Evolutionary conservation across 2,888 invertebrate species (phyloP).

Genomic region (Drymonia ruficornis): DNA sequence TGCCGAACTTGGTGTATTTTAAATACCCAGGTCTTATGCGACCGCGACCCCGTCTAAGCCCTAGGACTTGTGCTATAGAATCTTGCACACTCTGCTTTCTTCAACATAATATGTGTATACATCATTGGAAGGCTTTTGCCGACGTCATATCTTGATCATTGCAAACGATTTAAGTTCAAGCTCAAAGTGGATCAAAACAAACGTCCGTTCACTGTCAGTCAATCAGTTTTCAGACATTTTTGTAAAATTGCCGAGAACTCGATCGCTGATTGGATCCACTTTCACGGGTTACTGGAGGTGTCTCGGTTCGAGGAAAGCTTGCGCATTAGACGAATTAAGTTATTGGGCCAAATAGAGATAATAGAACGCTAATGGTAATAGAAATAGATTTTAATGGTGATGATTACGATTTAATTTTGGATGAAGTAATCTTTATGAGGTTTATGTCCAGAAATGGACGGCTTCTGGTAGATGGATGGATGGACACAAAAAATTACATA

Average conservation of each 20-base stretch:
- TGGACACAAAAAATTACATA: no score
- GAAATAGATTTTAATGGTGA: constrained; percentile 10
- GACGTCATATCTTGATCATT: no score
- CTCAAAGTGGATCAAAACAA: constrained; percentile 3
- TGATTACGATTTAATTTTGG: not conserved
- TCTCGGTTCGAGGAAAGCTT: constrained; percentile 27
- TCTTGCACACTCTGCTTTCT: no score
- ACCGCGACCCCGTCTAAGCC: no score
- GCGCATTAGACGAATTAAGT: constrained; percentile 5
- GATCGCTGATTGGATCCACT: constrained; percentile 59
- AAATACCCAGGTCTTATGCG: no score
- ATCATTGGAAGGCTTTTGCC: no score
- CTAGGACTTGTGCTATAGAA: no score
- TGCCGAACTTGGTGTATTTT: no score
- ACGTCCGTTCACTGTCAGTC: constrained; percentile 6
- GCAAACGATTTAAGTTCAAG: constrained; percentile 6
- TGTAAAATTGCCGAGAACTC: constrained; percentile 51
- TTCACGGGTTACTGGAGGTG: constrained; percentile 48
- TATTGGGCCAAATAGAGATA: constrained; percentile 14
- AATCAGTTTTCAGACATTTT: constrained; percentile 47
- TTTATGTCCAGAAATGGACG: no score
- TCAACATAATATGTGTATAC: no score
- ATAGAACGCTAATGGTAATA: constrained; percentile 6
- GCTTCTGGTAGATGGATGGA: no score
- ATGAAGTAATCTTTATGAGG: no score